phyloP scores from a whole-genome alignment of 1,140 invertebrate genomes.

The Trinorchestia longiramus region DNA sequence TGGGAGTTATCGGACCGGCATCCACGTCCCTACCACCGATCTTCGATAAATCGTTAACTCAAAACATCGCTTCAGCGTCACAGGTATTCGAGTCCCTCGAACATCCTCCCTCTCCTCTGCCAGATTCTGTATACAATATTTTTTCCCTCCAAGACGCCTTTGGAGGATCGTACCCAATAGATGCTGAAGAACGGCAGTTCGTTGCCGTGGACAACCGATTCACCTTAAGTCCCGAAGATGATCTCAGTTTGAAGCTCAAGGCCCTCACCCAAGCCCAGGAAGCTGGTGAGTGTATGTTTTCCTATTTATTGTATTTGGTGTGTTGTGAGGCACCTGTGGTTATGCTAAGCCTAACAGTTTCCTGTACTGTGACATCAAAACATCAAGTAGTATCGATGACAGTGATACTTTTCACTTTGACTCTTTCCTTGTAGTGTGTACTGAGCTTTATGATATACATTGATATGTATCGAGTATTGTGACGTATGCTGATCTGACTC shows the following conservation, averaged over 20 bases:
- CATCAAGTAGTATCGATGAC: too few relatives aligned
- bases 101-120: neutral
- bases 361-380: too few relatives aligned
- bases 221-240: neutral
- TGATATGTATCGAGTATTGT: too few relatives aligned
- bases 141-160: neutral
- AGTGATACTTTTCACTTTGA: too few relatives aligned
- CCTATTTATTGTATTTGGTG: too few relatives aligned
- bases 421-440: too few relatives aligned
- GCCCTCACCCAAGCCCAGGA: constrained; percentile 4
- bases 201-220: neutral
- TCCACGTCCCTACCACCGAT: neutral
- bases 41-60: neutral
- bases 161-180: neutral
- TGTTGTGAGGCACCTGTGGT: too few relatives aligned
- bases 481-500: too few relatives aligned
- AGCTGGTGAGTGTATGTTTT: neutral
- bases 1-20: neutral
- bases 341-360: too few relatives aligned
- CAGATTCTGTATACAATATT: constrained; percentile 21
- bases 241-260: neutral
- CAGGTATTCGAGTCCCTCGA: neutral
- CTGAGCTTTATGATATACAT: too few relatives aligned
- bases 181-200: constrained; percentile 7
- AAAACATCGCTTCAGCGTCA: neutral